Evolutionary conservation across 92 coral and sea anemone species (phyloP).

Genomic region (Epizoanthus stellaris): DNA sequence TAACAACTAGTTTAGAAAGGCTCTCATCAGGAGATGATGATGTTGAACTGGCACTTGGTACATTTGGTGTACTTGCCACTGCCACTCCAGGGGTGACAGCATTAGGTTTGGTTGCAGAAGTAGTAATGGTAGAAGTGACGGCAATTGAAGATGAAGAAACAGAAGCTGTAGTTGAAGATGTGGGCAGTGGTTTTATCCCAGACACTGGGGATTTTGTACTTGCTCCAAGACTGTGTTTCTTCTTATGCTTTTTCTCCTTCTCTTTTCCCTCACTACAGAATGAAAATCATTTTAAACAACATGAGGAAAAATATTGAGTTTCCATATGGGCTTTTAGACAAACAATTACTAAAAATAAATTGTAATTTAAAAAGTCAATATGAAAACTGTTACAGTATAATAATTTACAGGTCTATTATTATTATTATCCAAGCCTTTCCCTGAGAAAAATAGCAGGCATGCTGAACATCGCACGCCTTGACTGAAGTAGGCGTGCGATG

Average conservation of each 20-base stretch:
- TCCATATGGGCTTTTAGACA: no score
- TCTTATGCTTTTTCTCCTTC: constrained; percentile 82
- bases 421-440: no score
- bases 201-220: constrained; percentile 23
- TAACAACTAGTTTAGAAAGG: constrained; percentile 12
- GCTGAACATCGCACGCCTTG: no score
- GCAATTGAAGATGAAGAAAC: constrained; percentile 32
- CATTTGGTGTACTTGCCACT: constrained; percentile 48
- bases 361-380: no score
- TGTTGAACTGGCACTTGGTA: constrained; percentile 8
- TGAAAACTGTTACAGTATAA: no score
- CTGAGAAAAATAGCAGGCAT: no score
- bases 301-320: neutral
- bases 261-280: constrained; percentile 79
- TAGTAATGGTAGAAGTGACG: constrained; percentile 29
- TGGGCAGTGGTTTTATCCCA: constrained; percentile 30
- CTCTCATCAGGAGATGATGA: constrained; percentile 45
- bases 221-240: constrained; percentile 53
- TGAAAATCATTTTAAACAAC: neutral
- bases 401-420: no score
- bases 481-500: no score
- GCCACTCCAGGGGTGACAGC: constrained; percentile 33
- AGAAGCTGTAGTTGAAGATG: constrained; percentile 28
- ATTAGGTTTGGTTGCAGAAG: constrained; percentile 33
- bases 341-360: no score